Percentiles rank a stretch among this genome's conserved stretches.
Conservation (phyloP, 2,113 vertebrate species). For the Cyanoramphus novaezelandiae region DNA sequence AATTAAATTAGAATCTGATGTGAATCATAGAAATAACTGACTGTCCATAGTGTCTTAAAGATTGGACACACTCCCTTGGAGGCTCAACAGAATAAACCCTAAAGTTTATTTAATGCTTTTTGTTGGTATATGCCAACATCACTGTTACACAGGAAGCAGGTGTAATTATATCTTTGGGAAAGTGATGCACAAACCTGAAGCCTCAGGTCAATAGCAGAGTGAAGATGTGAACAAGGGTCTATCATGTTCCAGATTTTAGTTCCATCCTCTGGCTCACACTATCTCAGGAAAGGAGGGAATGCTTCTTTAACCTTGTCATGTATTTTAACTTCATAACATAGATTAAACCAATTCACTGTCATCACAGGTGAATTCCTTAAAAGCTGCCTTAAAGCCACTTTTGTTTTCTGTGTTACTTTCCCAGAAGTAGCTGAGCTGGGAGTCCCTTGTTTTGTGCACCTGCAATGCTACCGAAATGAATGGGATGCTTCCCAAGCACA, state of each 20-base stretch:
- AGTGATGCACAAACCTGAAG: neutral
- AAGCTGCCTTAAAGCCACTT: neutral
- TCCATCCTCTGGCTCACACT: neutral
- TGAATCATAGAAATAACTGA: neutral
- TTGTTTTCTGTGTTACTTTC: neutral
- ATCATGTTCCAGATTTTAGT: neutral
- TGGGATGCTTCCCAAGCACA: neutral
- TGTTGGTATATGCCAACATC: neutral
- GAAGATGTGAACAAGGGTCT: neutral
- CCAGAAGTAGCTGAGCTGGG: neutral
- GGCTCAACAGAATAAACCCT: neutral
- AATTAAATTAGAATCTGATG: neutral
- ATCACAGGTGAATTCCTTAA: neutral
- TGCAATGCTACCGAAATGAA: neutral
- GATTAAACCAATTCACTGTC: neutral
- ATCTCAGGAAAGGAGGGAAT: neutral
- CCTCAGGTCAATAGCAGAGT: neutral
- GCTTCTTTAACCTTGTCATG: neutral
- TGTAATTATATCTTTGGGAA: neutral
- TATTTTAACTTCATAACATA: neutral
- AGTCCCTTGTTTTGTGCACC: neutral
- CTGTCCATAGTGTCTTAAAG: neutral
- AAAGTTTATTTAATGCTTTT: neutral
- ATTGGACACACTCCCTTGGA: neutral
- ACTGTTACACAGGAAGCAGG: neutral